Evolutionary conservation across 2,113 vertebrate genomes (phyloP), one percentile per base, ranked within the genome.

Genomic region (Pseudolaguvia tuberculata): DNA sequence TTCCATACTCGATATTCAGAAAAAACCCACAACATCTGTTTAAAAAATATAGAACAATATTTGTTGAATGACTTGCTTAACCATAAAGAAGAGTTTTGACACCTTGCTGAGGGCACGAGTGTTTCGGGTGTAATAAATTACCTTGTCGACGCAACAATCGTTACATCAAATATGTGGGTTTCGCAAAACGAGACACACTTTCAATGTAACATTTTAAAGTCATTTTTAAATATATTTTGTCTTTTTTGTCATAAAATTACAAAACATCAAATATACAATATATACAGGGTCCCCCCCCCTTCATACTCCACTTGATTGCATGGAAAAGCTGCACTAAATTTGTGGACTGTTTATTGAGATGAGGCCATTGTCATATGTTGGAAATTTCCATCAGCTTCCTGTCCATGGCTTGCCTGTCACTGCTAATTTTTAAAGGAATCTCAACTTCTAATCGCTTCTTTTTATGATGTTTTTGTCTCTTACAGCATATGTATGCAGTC

Each of bases 361-460:
- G 42, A 45, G 51, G 74, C 62, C 56, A 83, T 75, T 2, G 45
- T 98, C 88, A 97, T 85, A 97, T 95, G 67, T 97, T 96, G 59
- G 94, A 97, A 88, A 96, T 94, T 80, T 94, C 93, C 88, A 94
- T 66, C 17, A 93, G 88, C 81, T 95, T 98, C 77, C 90, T 93
- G 82, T 96, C 94, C 81, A 91, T 85, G 81, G 88, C 84, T 72
- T 91, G 91, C 65, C 91, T 89, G 75, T 91, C 92, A 80, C 92
- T 90, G 86, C 92, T 94, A 81, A 90, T 92, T 88, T 95, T 97
- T 78, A 99, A 89, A 52, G 96, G 95, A 73, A 95, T 93, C 85
- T 97, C 94, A 77, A 94, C 90, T 80, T 96, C 95, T 74, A 91
- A 82, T 78, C 84, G 91, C 87, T 91, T 91, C 85, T 88, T 91